phyloP scores from a whole-genome alignment of 1,140 invertebrate genomes.

The Drosophila kepulauana region DNA sequence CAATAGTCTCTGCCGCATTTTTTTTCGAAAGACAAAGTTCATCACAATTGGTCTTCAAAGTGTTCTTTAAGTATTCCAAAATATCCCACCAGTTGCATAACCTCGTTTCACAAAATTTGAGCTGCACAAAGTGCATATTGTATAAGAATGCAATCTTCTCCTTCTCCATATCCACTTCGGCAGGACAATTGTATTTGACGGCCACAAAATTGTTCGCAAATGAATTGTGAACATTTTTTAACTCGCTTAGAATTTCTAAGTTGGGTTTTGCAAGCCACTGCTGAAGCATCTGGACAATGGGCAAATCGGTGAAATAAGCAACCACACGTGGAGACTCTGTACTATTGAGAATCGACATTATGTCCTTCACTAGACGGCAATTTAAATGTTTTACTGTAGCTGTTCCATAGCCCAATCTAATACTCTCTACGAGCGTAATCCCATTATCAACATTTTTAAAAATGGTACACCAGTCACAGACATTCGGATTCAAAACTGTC shows the following conservation, averaged over 20 bases:
- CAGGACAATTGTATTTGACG: constrained; percentile 86
- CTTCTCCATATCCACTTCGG: constrained; percentile 68
- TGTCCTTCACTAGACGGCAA: constrained; percentile 90
- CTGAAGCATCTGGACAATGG: no score
- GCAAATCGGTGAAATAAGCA: constrained; percentile 91
- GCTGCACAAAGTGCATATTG: constrained; percentile 87
- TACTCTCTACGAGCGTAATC: no score
- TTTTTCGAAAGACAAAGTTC: constrained; percentile 41
- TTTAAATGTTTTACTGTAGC: constrained; percentile 88
- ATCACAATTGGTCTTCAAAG: constrained; percentile 69
- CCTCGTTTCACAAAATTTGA: constrained; percentile 87
- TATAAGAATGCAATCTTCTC: constrained; percentile 88
- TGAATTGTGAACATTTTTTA: constrained; percentile 84
- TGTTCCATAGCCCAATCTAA: constrained; percentile 90
- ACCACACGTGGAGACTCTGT: constrained; percentile 86
- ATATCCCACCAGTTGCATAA: constrained; percentile 87
- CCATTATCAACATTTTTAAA: no score
- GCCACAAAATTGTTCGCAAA: constrained; percentile 92
- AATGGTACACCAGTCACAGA: no score
- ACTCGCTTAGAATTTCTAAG: constrained; percentile 85
- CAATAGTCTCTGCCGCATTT: no score
- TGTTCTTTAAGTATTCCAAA: constrained; percentile 53
- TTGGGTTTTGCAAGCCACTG: no score
- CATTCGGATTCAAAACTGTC: no score
- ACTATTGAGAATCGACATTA: constrained; percentile 88